Conservation (phyloP, 2,113 vertebrate species). For the Prinia subflava region DNA sequence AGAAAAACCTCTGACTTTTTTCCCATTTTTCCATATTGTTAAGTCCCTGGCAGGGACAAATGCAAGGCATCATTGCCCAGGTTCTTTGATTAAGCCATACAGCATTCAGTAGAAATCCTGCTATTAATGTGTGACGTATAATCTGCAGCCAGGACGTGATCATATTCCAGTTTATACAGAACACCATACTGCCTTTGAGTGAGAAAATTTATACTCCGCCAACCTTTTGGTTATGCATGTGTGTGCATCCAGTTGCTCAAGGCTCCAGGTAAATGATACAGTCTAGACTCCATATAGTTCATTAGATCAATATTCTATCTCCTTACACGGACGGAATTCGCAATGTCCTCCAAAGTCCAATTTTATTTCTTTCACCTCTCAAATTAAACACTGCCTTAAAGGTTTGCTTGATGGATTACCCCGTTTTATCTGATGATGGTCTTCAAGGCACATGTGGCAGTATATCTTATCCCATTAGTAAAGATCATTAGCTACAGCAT, state of each 20-base stretch:
- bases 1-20: not conserved
- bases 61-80: not conserved
- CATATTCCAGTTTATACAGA: not conserved
- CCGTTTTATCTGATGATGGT: conserved; percentile 17
- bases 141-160: not conserved
- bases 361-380: conserved; percentile 66
- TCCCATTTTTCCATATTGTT: not conserved
- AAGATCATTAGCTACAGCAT: conserved; percentile 59
- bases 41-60: not conserved
- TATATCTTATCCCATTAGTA: conserved; percentile 62
- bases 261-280: conserved; percentile 20
- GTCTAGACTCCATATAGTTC: conserved; percentile 36
- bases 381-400: conserved; percentile 69
- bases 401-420: conserved; percentile 56
- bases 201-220: conserved; percentile 30
- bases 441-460: conserved; percentile 46
- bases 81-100: not conserved
- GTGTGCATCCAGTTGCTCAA: not conserved
- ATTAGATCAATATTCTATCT: conserved; percentile 63
- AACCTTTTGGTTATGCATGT: not conserved
- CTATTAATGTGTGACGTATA: not conserved
- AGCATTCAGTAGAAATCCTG: not conserved
- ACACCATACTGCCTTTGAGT: not conserved
- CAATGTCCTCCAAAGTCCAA: conserved; percentile 55
- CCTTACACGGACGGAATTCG: conserved; percentile 27